Evolutionary conservation across 1,140 invertebrate genomes (phyloP).

Genomic region (Micrasema longulum): DNA sequence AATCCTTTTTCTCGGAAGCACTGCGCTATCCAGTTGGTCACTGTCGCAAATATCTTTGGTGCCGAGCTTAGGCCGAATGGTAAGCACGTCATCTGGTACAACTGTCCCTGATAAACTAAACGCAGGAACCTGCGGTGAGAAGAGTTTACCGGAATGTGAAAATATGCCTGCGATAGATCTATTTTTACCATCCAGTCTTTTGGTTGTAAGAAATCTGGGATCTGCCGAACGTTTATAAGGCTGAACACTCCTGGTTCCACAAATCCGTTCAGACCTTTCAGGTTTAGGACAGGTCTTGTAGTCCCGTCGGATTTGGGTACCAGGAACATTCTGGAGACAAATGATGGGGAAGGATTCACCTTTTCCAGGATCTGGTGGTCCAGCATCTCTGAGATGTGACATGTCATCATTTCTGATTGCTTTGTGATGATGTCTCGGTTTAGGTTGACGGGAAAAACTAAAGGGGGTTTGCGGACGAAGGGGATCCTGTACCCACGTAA

Average conservation of each 20-base stretch:
- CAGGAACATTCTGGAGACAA: slow-evolving; percentile 42
- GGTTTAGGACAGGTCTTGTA: slow-evolving; percentile 39
- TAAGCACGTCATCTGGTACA: slow-evolving; percentile 51
- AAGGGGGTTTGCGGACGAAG: too few species aligned
- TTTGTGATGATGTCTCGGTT: too few species aligned
- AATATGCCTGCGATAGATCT: slow-evolving; percentile 55
- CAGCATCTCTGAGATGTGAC: too few species aligned
- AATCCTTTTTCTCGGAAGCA: background rate
- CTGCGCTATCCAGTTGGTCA: background rate
- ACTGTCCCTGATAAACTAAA: slow-evolving; percentile 30
- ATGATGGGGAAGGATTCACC: slow-evolving; percentile 5
- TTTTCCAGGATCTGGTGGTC: slow-evolving; percentile 12
- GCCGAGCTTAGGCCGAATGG: slow-evolving; percentile 44
- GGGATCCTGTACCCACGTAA: too few species aligned
- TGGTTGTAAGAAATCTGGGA: slow-evolving; percentile 53
- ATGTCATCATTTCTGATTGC: too few species aligned
- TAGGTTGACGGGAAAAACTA: too few species aligned
- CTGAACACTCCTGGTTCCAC: background rate
- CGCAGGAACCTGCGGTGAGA: slow-evolving; percentile 37
- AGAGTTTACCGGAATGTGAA: slow-evolving; percentile 55
- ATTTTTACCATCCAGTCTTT: slow-evolving; percentile 35
- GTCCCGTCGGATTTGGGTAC: slow-evolving; percentile 37
- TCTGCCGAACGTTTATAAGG: background rate
- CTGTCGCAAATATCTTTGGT: slow-evolving; percentile 7
- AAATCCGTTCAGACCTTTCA: slow-evolving; percentile 35